Base-by-base conservation (phyloP, 2,888 invertebrate species). In the Eupithecia tripunctaria region DNA sequence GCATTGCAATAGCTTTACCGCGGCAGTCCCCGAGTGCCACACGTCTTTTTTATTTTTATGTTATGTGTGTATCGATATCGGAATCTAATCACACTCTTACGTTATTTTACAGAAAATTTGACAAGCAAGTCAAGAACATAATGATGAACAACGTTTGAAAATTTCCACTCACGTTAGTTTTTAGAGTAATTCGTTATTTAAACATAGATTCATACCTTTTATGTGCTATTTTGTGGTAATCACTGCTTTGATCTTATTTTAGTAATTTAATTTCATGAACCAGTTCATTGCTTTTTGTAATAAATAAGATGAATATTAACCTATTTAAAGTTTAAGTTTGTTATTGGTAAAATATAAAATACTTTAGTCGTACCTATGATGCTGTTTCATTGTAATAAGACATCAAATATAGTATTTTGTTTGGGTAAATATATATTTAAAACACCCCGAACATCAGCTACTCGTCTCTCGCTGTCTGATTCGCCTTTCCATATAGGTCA, bases 81-180 rank as follows among this genome's bases (percentile, higher is more conserved):
- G 36, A 7, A 60, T 18, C 6, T 60, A 12, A 69, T 32, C 10
- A 43, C 12, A 29, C 1, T 36, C 4, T 38, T 18, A 21, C 14
- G 12, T 51, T 51, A 74, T 63, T 81, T 76, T 95, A 95, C 91
- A 96, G 96, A 79, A 95, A 96, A 84, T 96, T 96, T 82, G 96
- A 96, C 87, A 95, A 95, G 80, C 95, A 95, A 83, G 96, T 96
- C 4, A 96, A 96, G 83, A 96, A 94, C 84, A 95, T 96, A 66
- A 90, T 94, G 92, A 78, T 93, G 72, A 94, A 94, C 77, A 94
- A 94, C 78, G 93, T 94, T 51, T 94, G 82, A 72, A 62, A 29
- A 21, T 41, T 36, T 32, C 32, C 29, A 29, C 5, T n/a, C 29
- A 18, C n/a, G 32, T 32, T 62, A 32, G 3, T 21, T 51, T n/a